phyloP scores from a whole-genome alignment of 92 coral and sea anemone species.

The Diadumene lineata region DNA sequence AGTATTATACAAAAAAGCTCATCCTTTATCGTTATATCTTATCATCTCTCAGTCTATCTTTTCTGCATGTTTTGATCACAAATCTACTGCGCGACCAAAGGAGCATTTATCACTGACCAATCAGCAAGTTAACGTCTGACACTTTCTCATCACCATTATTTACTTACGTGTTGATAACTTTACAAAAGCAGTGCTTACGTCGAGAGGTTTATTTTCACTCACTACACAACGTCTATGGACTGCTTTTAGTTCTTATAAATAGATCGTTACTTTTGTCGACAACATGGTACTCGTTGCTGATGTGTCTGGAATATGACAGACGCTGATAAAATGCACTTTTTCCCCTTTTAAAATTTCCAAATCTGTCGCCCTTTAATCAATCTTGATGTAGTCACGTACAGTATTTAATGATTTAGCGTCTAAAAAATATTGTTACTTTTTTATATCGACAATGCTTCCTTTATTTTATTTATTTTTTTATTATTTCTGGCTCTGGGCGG shows the following conservation, averaged over 20 bases:
- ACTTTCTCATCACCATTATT: not conserved
- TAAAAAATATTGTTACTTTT: too few species aligned
- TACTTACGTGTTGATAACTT: not conserved
- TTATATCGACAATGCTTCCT: too few species aligned
- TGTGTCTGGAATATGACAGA: not conserved
- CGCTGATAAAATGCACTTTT: not conserved
- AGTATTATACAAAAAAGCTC: not conserved
- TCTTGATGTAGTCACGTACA: too few species aligned
- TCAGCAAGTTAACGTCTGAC: not conserved
- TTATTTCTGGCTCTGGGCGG: too few species aligned
- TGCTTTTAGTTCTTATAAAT: not conserved
- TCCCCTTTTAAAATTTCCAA: too few species aligned
- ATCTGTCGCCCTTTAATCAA: too few species aligned
- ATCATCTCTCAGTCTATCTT: not conserved
- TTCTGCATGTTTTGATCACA: not conserved
- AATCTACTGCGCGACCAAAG: constrained; percentile 9
- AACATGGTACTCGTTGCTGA: not conserved
- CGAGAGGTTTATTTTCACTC: not conserved
- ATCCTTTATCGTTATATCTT: not conserved
- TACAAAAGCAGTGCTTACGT: not conserved
- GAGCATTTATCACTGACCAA: not conserved
- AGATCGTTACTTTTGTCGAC: not conserved
- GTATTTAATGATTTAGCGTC: too few species aligned
- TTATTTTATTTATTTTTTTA: too few species aligned
- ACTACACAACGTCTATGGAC: not conserved